A percentile compares a stretch with the other conserved stretches of the same genome.
phyloP scores from a whole-genome alignment of 2,888 invertebrate genomes.

The Oligia strigilis region DNA sequence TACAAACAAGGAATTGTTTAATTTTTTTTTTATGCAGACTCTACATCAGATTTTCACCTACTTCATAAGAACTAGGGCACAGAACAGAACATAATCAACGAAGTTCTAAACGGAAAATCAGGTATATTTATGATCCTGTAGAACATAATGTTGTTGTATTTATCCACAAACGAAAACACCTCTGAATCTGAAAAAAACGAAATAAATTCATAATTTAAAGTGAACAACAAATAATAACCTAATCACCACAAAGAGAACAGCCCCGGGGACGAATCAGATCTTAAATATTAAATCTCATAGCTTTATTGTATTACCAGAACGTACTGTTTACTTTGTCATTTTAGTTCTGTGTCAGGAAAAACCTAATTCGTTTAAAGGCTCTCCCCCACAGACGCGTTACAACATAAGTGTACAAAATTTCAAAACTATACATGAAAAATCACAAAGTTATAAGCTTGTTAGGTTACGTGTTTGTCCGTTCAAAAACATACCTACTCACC shows the following conservation, averaged over 20 bases:
- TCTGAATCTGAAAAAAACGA: neutral
- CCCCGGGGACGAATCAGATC: conserved; percentile 7
- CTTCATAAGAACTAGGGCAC: neutral
- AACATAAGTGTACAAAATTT: too few species aligned
- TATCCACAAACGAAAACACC: neutral
- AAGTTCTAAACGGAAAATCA: neutral
- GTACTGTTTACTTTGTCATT: conserved; percentile 19
- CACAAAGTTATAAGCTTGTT: too few species aligned
- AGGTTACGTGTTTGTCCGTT: too few species aligned
- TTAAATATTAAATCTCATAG: conserved; percentile 20
- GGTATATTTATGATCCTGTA: neutral
- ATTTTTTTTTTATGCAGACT: neutral
- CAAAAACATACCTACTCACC: too few species aligned
- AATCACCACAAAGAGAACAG: conserved; percentile 20
- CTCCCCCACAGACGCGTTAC: too few species aligned
- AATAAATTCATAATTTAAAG: neutral
- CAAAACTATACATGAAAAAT: too few species aligned
- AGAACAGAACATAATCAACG: neutral
- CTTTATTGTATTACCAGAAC: conserved; percentile 25
- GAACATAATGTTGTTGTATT: neutral
- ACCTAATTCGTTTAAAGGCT: too few species aligned
- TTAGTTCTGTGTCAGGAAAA: conserved; percentile 1
- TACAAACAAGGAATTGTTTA: neutral
- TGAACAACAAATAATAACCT: neutral
- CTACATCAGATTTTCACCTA: neutral